A percentile compares a stretch with the other conserved stretches of the same genome.
Conservation (phyloP, 2,888 invertebrate species). For the Drosophila lacicola region DNA sequence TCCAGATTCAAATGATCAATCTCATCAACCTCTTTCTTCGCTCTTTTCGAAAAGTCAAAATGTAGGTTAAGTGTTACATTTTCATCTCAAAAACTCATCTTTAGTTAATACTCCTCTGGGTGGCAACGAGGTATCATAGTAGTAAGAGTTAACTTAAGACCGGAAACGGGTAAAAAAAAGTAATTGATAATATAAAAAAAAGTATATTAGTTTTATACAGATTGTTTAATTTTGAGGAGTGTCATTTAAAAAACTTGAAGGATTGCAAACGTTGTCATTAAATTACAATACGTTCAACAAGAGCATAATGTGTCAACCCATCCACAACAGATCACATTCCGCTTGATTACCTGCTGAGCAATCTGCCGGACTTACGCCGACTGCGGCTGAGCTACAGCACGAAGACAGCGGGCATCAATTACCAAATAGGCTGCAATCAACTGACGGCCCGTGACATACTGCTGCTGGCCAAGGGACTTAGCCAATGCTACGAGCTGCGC, state of each 20-base stretch:
- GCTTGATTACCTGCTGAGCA: slow-evolving; percentile 84
- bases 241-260: background rate
- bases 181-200: too few relatives aligned
- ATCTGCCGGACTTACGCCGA: slow-evolving; percentile 83
- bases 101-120: too few relatives aligned
- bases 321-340: slow-evolving; percentile 84
- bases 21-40: too few relatives aligned
- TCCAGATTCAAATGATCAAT: too few relatives aligned
- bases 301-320: slow-evolving; percentile 33
- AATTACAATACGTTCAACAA: background rate
- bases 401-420: slow-evolving; percentile 83
- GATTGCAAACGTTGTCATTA: background rate
- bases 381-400: slow-evolving; percentile 83
- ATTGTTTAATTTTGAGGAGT: too few relatives aligned
- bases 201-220: too few relatives aligned
- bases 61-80: too few relatives aligned
- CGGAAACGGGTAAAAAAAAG: too few relatives aligned
- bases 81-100: too few relatives aligned
- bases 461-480: slow-evolving; percentile 80
- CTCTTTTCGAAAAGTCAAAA: too few relatives aligned
- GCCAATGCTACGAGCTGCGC: slow-evolving; percentile 82
- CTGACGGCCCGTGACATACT: slow-evolving; percentile 82
- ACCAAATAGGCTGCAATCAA: slow-evolving; percentile 83
- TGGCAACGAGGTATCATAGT: too few relatives aligned
- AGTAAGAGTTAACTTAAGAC: too few relatives aligned